phyloP scores from a whole-genome alignment of 2,113 vertebrate genomes.

The Columba janthina region DNA sequence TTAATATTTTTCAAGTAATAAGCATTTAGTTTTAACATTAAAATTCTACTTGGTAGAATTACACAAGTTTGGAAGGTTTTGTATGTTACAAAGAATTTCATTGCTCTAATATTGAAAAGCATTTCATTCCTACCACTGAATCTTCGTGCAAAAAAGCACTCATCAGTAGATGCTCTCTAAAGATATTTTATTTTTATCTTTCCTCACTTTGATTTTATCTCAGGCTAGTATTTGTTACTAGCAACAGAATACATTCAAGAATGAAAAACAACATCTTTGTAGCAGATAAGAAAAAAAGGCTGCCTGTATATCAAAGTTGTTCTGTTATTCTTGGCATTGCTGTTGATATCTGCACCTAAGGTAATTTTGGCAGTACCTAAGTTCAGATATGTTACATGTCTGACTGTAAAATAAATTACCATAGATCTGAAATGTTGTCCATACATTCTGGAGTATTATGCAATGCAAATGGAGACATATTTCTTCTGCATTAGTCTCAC shows the following conservation, averaged over 20 bases:
- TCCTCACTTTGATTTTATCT: not conserved
- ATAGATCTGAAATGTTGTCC: conserved; percentile 1
- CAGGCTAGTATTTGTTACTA: not conserved
- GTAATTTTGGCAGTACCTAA: not conserved
- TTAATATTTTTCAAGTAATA: not conserved
- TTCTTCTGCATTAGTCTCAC: not conserved
- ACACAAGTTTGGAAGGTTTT: not conserved
- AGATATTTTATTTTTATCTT: not conserved
- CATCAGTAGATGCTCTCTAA: not conserved
- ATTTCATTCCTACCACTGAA: not conserved
- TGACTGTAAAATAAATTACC: not conserved
- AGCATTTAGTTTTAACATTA: not conserved
- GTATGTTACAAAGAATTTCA: not conserved
- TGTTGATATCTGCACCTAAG: not conserved
- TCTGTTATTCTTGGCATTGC: not conserved
- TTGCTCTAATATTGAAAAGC: not conserved
- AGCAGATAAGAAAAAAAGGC: conserved; percentile 9
- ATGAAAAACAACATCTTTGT: not conserved
- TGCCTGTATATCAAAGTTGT: not conserved
- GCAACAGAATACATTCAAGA: not conserved
- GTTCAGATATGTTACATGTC: not conserved
- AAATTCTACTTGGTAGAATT: not conserved
- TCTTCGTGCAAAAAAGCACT: not conserved
- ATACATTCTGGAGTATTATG: not conserved
- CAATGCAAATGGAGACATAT: not conserved